phyloP scores from a whole-genome alignment of 2,797 vertebrate species.

The Enteromius fasciolatus region DNA sequence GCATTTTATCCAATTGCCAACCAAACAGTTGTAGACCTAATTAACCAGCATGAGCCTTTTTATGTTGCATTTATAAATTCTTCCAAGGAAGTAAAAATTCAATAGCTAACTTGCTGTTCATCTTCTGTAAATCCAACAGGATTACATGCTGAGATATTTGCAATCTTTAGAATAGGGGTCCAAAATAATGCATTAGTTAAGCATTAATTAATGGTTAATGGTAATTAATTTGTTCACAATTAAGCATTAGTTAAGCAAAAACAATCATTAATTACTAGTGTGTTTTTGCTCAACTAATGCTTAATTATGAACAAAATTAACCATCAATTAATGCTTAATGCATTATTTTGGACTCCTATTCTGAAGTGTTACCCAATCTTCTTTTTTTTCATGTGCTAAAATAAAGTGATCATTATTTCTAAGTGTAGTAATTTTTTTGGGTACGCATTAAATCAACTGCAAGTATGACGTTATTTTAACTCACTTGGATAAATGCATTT shows the following conservation, averaged over 20 bases:
- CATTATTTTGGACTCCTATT: too few relatives aligned
- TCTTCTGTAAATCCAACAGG: neutral
- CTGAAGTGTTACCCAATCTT: too few relatives aligned
- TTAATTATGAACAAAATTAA: too few relatives aligned
- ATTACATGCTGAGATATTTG: neutral
- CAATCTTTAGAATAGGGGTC: too few relatives aligned
- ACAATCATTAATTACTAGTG: too few relatives aligned
- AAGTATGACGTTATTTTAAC: neutral
- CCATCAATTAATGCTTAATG: too few relatives aligned
- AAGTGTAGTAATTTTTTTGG: neutral
- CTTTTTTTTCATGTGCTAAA: neutral
- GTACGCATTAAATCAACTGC: neutral
- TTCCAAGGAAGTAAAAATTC: neutral
- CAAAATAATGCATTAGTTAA: too few relatives aligned
- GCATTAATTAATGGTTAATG: too few relatives aligned
- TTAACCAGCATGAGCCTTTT: neutral
- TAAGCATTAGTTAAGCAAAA: too few relatives aligned
- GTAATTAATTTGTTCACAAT: too few relatives aligned
- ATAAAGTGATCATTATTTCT: neutral
- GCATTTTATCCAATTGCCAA: neutral
- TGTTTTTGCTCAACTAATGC: too few relatives aligned
- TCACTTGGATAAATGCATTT: neutral
- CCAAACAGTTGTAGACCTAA: neutral
- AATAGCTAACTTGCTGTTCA: neutral
- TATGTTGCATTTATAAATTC: neutral